Conservation (phyloP, 2,797 vertebrate genomes). For the Fratercula arctica region DNA sequence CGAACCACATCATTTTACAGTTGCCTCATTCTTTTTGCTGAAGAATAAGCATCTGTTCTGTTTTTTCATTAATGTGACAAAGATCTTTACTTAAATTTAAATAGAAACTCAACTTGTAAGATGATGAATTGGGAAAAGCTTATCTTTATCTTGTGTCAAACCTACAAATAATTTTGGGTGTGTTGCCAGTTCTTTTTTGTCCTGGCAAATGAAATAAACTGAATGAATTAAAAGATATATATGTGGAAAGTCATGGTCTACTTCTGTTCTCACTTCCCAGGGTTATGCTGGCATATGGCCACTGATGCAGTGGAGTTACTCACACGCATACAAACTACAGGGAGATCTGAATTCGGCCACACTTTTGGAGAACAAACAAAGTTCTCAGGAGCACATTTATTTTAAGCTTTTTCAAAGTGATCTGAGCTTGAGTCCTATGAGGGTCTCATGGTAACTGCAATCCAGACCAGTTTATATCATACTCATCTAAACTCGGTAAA, state of each 20-base stretch:
- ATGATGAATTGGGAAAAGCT: neutral
- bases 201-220: neutral
- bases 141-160: neutral
- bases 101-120: neutral
- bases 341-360: neutral
- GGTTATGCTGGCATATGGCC: neutral
- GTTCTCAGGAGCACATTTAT: neutral
- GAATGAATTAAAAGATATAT: neutral
- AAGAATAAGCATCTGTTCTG: neutral
- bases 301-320: neutral
- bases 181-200: neutral
- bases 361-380: neutral
- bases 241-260: neutral
- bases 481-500: neutral
- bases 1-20: neutral
- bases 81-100: neutral
- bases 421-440: neutral
- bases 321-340: neutral
- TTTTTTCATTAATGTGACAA: neutral
- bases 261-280: neutral
- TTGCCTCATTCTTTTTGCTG: neutral
- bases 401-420: neutral
- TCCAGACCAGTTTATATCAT: neutral
- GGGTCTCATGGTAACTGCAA: neutral
- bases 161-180: neutral